These are phyloP conservation scores for Thereva nobilitata DNA, from an alignment of 2,888 invertebrate genomes.

Conservation along the genomic window DNA sequence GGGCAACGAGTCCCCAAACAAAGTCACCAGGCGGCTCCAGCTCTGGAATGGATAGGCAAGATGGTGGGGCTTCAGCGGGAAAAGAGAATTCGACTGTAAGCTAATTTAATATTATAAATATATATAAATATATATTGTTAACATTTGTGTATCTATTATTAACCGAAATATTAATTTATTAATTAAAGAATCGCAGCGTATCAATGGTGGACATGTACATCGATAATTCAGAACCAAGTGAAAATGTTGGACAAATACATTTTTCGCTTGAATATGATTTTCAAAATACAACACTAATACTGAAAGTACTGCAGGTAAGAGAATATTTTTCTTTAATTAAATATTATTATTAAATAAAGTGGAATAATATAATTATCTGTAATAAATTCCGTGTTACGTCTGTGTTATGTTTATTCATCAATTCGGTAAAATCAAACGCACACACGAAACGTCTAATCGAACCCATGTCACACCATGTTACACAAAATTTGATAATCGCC, in stretches of 20 bases:
- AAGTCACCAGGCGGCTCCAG: conserved; percentile 77
- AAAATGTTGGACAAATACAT: conserved; percentile 93
- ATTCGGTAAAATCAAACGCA: too few relatives aligned
- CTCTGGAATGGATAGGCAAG: conserved; percentile 55
- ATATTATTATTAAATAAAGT: not conserved
- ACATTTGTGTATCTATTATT: conserved; percentile 3
- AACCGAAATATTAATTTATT: conserved; percentile 34
- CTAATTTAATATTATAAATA: conserved; percentile 11
- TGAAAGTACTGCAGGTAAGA: conserved; percentile 86
- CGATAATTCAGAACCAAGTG: conserved; percentile 89
- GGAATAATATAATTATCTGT: not conserved
- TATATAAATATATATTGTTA: not conserved
- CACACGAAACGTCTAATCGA: too few relatives aligned
- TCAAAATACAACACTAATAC: conserved; percentile 87
- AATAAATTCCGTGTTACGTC: too few relatives aligned
- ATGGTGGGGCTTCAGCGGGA: conserved; percentile 39
- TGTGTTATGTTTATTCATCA: not conserved
- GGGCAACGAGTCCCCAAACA: conserved; percentile 64
- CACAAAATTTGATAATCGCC: too few relatives aligned
- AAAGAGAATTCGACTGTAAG: conserved; percentile 46
- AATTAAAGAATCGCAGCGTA: conserved; percentile 86
- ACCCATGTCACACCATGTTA: too few relatives aligned
- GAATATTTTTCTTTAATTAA: conserved; percentile 1
- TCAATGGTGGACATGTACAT: conserved; percentile 94
- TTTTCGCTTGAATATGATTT: conserved; percentile 93